Evolutionary conservation across 1,140 invertebrate species (phyloP).

Genomic region (Trissolcus basalis): DNA sequence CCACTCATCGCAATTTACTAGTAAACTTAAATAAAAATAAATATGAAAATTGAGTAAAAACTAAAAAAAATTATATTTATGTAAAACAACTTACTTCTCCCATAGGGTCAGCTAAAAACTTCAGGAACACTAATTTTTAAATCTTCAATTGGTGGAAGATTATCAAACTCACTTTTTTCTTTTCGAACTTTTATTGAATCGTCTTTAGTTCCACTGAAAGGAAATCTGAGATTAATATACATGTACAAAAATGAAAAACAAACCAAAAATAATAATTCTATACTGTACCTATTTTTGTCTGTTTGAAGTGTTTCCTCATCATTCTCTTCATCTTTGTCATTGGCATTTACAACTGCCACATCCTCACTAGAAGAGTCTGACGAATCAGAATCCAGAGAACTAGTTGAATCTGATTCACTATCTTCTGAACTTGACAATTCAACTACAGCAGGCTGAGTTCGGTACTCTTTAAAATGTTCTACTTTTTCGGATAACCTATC

Average conservation of each 20-base stretch:
- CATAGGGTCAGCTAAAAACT: constrained; percentile 82
- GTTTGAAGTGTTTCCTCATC: background rate
- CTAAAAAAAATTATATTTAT: no score
- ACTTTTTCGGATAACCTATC: background rate
- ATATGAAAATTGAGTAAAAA: no score
- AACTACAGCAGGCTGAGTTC: constrained; percentile 12
- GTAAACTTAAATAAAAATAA: no score
- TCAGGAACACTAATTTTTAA: constrained; percentile 86
- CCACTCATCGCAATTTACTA: no score
- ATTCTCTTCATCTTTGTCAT: constrained; percentile 6
- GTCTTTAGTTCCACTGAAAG: constrained; percentile 18
- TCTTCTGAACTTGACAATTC: constrained; percentile 28
- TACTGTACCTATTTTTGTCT: background rate
- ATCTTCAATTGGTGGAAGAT: constrained; percentile 90
- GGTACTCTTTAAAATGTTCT: constrained; percentile 18
- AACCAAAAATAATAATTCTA: background rate
- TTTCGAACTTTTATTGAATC: constrained; percentile 15
- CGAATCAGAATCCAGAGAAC: constrained; percentile 9
- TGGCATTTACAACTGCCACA: background rate
- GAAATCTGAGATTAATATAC: no score
- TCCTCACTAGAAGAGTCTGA: constrained; percentile 10
- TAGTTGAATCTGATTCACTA: constrained; percentile 31
- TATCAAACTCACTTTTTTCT: constrained; percentile 76
- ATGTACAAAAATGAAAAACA: background rate
- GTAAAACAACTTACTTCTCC: constrained; percentile 81